Conservation (phyloP, 30 jellyfish, hydroid and myxozoan genomes). For the Aurelia sp. region DNA sequence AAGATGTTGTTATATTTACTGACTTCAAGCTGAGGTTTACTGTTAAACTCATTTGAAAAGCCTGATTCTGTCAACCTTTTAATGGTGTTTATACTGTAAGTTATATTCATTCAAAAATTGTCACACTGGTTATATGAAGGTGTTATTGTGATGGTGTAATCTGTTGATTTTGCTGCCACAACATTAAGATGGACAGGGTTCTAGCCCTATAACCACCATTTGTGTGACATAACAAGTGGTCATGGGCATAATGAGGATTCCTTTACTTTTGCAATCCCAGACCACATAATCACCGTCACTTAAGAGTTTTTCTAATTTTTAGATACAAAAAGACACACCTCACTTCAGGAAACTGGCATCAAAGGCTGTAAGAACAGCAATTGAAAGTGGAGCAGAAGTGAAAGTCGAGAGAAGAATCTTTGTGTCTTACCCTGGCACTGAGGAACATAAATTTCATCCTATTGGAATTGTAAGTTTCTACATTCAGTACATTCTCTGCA, state of each 20-base stretch:
- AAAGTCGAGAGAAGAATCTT: slow-evolving; percentile 15
- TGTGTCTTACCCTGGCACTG: slow-evolving; percentile 30
- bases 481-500: background rate
- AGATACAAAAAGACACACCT: slow-evolving; percentile 35
- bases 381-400: slow-evolving; percentile 18
- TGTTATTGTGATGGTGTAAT: too few species aligned
- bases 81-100: background rate
- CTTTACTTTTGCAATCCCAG: background rate
- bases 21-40: background rate
- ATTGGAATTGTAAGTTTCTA: slow-evolving; percentile 20
- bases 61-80: background rate
- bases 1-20: slow-evolving; percentile 15
- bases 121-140: too few species aligned
- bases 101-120: too few species aligned
- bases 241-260: background rate
- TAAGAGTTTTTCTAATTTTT: background rate
- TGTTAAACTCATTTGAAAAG: background rate
- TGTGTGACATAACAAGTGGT: too few species aligned
- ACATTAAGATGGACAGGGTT: too few species aligned
- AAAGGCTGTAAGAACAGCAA: background rate
- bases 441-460: slow-evolving; percentile 15
- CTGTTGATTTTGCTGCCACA: too few species aligned
- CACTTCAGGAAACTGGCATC: slow-evolving; percentile 39
- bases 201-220: too few species aligned
- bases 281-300: background rate